Conservation (phyloP, 37 sponge, comb jelly and placozoan genomes). For the Geodia barretti region DNA sequence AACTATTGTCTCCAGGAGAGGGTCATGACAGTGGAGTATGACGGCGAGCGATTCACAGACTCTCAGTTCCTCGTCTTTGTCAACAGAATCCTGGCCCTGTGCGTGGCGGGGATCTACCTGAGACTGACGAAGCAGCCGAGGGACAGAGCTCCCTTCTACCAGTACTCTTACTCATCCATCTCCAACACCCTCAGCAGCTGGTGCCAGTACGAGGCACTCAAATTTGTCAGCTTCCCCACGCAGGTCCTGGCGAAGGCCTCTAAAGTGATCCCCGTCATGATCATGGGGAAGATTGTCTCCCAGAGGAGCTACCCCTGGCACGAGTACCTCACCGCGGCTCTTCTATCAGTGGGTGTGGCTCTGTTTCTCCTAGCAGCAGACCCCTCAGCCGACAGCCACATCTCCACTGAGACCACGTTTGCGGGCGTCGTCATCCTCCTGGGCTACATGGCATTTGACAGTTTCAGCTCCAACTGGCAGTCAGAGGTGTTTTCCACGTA, state of each 20-base stretch:
- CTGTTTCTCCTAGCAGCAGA: slow-evolving; percentile 85
- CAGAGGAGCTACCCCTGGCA: slow-evolving; percentile 80
- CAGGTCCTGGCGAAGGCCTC: slow-evolving; percentile 91
- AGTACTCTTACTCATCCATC: slow-evolving; percentile 94
- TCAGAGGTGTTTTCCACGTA: slow-evolving; percentile 78
- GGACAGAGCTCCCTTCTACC: slow-evolving; percentile 80
- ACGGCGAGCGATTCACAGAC: slow-evolving; percentile 81
- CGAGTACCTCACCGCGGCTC: slow-evolving; percentile 84
- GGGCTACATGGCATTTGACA: slow-evolving; percentile 94
- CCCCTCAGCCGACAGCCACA: slow-evolving; percentile 24
- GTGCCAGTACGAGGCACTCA: slow-evolving; percentile 99
- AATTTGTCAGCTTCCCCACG: slow-evolving; percentile 95
- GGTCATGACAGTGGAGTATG: slow-evolving; percentile 91
- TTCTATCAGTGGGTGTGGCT: slow-evolving; percentile 88
- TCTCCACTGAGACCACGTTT: slow-evolving; percentile 78
- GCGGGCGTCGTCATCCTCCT: slow-evolving; percentile 85
- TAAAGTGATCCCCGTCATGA: slow-evolving; percentile 95
- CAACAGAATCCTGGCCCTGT: slow-evolving; percentile 87
- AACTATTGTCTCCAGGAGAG: slow-evolving; percentile 68
- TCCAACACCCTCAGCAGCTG: slow-evolving; percentile 97
- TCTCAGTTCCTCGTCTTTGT: slow-evolving; percentile 98
- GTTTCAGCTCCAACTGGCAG: slow-evolving; percentile 99
- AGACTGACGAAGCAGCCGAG: slow-evolving; percentile 44
- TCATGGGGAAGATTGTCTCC: slow-evolving; percentile 98
- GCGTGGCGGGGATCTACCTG: slow-evolving; percentile 65